These are phyloP conservation scores for Lamellibrachia luymesi DNA, from an alignment of 1,140 invertebrate species.

Conservation along the genomic window DNA sequence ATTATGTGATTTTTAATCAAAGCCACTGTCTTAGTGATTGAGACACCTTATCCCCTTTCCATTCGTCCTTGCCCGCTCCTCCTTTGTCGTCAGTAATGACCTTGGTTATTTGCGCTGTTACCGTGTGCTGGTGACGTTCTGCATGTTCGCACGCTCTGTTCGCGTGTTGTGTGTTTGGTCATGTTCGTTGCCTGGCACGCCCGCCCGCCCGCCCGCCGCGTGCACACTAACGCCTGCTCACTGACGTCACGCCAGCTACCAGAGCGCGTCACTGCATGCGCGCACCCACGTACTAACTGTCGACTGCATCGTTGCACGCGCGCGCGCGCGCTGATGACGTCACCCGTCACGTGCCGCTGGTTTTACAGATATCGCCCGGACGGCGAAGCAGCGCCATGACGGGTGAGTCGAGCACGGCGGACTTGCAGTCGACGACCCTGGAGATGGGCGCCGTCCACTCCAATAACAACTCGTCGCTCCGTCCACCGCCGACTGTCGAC, in stretches of 20 bases:
- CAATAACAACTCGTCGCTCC: neutral
- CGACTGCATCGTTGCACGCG: neutral
- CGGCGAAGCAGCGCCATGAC: neutral
- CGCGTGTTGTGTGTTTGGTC: neutral
- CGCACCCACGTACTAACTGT: neutral
- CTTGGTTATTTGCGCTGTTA: neutral
- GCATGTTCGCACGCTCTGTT: neutral
- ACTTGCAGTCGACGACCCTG: neutral
- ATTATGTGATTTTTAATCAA: neutral
- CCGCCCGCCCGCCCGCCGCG: too few relatives aligned
- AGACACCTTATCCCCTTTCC: neutral
- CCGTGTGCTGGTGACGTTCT: neutral
- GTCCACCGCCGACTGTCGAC: neutral
- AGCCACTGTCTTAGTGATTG: neutral
- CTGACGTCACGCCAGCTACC: neutral
- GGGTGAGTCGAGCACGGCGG: neutral
- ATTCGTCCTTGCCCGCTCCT: neutral
- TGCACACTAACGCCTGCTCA: neutral
- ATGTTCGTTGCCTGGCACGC: neutral
- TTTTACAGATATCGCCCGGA: neutral
- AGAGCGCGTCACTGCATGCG: too few relatives aligned
- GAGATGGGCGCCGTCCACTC: neutral
- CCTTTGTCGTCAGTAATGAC: neutral
- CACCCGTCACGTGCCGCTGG: neutral
- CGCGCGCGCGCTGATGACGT: constrained; percentile 1